phyloP scores from a whole-genome alignment of 23 tunicate genomes.

The Clavelina lepadiformis region DNA sequence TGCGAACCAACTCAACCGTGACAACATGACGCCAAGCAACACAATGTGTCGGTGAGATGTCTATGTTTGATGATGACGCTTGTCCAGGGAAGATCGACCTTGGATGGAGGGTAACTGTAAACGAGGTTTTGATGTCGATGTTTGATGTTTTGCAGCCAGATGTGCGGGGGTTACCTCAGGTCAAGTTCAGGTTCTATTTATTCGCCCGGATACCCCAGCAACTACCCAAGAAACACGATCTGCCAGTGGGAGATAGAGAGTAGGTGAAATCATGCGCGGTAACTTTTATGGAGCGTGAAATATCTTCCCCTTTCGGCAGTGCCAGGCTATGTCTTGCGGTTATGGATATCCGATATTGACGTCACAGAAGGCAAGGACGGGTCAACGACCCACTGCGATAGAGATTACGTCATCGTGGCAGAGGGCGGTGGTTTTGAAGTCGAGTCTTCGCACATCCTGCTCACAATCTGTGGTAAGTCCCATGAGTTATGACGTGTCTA shows the following conservation, averaged over 20 bases:
- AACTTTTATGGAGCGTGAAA: too few relatives aligned
- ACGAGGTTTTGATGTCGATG: background rate
- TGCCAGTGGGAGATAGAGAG: conserved; percentile 57
- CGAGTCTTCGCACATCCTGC: conserved; percentile 29
- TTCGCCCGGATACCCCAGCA: conserved; percentile 53
- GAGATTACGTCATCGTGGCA: conserved; percentile 22
- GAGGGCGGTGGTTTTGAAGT: conserved; percentile 39
- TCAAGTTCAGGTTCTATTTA: conserved; percentile 13
- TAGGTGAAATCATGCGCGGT: background rate
- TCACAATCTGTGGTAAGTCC: conserved; percentile 53
- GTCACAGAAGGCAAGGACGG: conserved; percentile 3
- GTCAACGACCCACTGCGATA: conserved; percentile 19
- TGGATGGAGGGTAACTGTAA: background rate
- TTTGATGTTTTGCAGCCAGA: conserved; percentile 16
- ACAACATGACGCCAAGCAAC: background rate
- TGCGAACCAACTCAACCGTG: background rate
- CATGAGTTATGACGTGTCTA: too few relatives aligned
- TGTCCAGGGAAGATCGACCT: too few relatives aligned
- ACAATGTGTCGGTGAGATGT: conserved; percentile 3
- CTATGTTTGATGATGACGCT: too few relatives aligned
- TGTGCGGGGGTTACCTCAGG: conserved; percentile 36
- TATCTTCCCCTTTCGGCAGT: conserved; percentile 10
- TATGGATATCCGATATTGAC: conserved; percentile 58
- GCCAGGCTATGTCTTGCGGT: conserved; percentile 13
- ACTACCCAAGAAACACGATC: conserved; percentile 35